Conservation (phyloP, 2,113 vertebrate genomes). For the Galbula dea region DNA sequence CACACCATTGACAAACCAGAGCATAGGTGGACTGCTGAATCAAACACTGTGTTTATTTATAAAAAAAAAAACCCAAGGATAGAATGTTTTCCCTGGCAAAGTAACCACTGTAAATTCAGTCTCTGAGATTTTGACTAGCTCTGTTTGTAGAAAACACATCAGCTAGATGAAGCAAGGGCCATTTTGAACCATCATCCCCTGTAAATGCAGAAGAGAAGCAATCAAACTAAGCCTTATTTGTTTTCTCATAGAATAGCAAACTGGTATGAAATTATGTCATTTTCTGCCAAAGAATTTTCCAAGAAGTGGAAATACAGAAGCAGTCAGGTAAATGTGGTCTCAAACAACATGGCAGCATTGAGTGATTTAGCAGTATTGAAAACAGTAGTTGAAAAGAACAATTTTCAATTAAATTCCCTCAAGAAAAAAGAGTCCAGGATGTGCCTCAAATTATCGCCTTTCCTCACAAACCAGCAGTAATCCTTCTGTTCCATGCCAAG, state of each 20-base stretch:
- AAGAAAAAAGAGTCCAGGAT: slow-evolving; percentile 1
- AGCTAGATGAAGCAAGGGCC: neutral
- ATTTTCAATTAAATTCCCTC: neutral
- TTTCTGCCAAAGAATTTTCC: slow-evolving; percentile 10
- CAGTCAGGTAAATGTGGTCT: neutral
- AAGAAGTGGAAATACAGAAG: neutral
- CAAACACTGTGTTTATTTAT: slow-evolving; percentile 1
- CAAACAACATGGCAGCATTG: neutral
- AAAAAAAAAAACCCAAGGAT: neutral
- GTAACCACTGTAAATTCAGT: neutral
- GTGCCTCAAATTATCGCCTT: slow-evolving; percentile 17
- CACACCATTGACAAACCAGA: neutral
- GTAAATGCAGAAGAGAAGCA: neutral
- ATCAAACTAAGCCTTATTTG: neutral
- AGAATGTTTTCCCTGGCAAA: neutral
- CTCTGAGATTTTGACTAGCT: neutral
- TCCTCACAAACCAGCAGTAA: neutral
- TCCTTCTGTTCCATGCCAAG: slow-evolving; percentile 4
- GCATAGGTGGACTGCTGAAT: neutral
- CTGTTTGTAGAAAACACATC: neutral
- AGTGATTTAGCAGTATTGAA: neutral
- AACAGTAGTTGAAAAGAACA: neutral
- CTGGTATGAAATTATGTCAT: neutral
- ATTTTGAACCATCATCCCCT: neutral
- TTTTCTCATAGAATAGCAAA: neutral